A percentile compares a stretch with the other conserved stretches of the same genome.
Evolutionary conservation across 2,113 vertebrate genomes (phyloP).

Genomic region (Alectura lathami): DNA sequence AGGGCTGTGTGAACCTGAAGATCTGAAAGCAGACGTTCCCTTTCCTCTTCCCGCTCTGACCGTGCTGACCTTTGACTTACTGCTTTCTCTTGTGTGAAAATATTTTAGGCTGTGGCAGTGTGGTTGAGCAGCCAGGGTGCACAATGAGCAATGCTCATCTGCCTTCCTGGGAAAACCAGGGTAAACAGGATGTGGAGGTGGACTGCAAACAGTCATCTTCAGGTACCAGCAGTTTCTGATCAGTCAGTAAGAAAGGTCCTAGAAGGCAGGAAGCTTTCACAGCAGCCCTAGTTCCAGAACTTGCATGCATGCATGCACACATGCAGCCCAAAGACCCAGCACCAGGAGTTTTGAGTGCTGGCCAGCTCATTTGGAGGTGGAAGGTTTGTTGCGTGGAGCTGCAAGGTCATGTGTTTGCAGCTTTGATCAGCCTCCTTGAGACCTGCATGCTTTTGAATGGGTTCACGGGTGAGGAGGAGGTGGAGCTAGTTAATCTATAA

Average conservation of each 20-base stretch:
- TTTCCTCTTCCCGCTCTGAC: neutral
- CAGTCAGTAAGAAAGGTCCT: rapidly evolving
- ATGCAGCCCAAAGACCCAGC: rapidly evolving
- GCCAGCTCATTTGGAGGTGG: neutral
- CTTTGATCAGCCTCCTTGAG: neutral
- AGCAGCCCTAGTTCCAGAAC: neutral
- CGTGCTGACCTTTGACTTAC: rapidly evolving
- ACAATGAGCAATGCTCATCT: rapidly evolving
- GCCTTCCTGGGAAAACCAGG: neutral
- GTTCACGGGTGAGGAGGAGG: rapidly evolving
- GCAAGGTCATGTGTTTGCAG: rapidly evolving
- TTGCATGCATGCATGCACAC: rapidly evolving
- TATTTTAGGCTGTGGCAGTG: rapidly evolving
- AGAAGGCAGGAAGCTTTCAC: neutral
- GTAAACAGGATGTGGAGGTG: neutral
- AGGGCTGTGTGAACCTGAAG: neutral
- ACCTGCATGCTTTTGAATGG: rapidly evolving
- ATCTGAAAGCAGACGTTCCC: neutral
- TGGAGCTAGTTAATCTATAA: neutral
- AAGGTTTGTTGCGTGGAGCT: neutral
- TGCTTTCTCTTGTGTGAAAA: neutral
- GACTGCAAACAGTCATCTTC: neutral
- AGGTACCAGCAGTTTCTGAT: rapidly evolving
- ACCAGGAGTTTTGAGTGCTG: rapidly evolving
- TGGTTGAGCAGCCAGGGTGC: neutral